Base-by-base conservation (phyloP, 1,140 invertebrate genomes). In the Condylostylus longicornis region DNA sequence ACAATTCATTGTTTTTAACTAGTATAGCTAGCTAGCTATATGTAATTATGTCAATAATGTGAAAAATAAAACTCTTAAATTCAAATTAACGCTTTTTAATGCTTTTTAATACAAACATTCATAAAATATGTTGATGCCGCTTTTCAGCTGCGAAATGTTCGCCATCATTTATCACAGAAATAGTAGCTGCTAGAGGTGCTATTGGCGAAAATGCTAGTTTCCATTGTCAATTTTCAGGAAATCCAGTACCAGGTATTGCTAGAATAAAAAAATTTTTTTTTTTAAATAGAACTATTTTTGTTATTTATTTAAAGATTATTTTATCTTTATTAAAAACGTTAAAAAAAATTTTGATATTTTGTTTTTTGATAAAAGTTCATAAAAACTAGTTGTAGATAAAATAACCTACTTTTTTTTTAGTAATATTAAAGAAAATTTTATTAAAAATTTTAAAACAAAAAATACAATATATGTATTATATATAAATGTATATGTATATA, bases 91-190 rank as follows among this genome's bases (percentile, higher is more conserved):
- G 29, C 28, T n/a, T 38, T 42, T n/a, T n/a, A 29, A 38, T 37
- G 21, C 34, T 45, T 35, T 37, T 13, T 31, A 29, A 33, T 32
- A 15, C 40, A 48, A 51, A 42, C 49, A 31, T 25, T 36, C 39
- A 15, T 44, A 46, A 53, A 50, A 48, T 42, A 35, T 27, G 40
- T 47, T 42, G 41, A 53, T 44, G 41, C 29, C 55, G 47, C 46
- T 48, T 71, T 72, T 38, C 61, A 87, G 83, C 77, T 52, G 71
- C 74, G 51, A 79, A 84, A 66, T 68, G 76, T 46, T 66, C 79
- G 44, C 84, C 85, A 45, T 76, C 75, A 43, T 82, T 90, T 63
- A 74, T 84, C 35, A 71, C 78, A 65, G 80, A 86, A 64, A 75
- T 88, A 42, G 71, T 71, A 46, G 77, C 82, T 48, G 68, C 74